Conservation (phyloP, 2,888 invertebrate genomes). For the Microctonus brassicae region DNA sequence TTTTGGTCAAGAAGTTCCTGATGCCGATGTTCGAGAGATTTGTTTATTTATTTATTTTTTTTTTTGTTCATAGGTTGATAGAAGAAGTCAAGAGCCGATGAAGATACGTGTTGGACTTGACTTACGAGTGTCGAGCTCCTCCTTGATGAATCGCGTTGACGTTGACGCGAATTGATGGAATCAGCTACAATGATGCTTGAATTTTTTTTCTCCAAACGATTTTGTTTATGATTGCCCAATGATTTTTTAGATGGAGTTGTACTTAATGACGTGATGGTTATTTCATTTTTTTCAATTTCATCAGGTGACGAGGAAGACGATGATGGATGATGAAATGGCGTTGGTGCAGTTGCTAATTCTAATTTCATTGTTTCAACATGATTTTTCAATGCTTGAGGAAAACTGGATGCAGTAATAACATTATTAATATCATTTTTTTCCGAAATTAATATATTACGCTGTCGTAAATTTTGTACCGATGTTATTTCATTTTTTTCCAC, state of each 20-base stretch:
- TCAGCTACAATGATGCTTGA: not conserved
- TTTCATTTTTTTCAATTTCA: conserved; percentile 42
- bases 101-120: conserved; percentile 35
- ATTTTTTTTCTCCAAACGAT: conserved; percentile 13
- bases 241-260: conserved; percentile 18
- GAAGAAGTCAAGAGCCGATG: conserved; percentile 30
- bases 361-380: not conserved
- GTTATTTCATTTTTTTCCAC: conserved; percentile 44
- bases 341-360: conserved; percentile 12
- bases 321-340: conserved; percentile 20
- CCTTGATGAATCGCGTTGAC: conserved; percentile 31
- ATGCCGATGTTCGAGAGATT: conserved; percentile 19
- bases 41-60: too few species aligned
- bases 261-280: conserved; percentile 26
- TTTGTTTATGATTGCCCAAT: conserved; percentile 22
- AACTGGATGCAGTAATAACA: not conserved
- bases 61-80: conserved; percentile 28
- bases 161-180: conserved; percentile 29
- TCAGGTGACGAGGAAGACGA: conserved; percentile 13
- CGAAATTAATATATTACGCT: not conserved
- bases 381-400: not conserved
- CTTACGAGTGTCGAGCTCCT: conserved; percentile 45
- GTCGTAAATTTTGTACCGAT: not conserved
- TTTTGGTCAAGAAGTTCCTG: conserved; percentile 24
- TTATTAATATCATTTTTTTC: conserved; percentile 4